Evolutionary conservation across 2,797 vertebrate species (phyloP), one percentile per base, ranked within the genome.

Genomic region (Lepidocolaptes lacrymiger): DNA sequence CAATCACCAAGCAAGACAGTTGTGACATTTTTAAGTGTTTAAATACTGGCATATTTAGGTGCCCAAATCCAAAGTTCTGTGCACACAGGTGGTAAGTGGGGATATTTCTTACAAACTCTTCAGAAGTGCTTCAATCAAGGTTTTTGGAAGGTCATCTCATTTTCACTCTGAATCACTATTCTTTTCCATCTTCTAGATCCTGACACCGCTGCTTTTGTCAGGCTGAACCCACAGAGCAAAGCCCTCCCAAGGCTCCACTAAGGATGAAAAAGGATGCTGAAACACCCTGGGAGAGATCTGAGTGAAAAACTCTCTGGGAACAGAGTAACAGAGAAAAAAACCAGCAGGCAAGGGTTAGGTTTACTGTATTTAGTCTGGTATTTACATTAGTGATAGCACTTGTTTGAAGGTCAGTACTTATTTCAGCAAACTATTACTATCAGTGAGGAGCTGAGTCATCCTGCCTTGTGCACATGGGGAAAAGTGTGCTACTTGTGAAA

Each of bases 1-100:
- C 0, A 0, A 13, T 32, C 14, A 11, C 20, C 4, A 6, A 74
- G 21, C 28, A 32, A 49, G 16, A 46, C 1, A 26, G 5, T 6
- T 55, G 30, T 59, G 85, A 7, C 46, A 14, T 17, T 26, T 34
- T 64, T 56, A 39, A 28, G 27, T 37, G 49, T 44, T 58, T 46
- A 78, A 63, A 74, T 52, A 44, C 41, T n/a, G 41, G 37, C 37
- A 21, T 41, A 28, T 41, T 39, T 30, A 39, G 37, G 37, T 10
- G 27, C 30, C 52, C 56, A 78, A 62, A 71, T 46, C 34, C 1
- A n/a, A 58, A 61, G 68, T 56, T 85, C 39, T 67, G 37, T 76
- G 46, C 22, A 55, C 46, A 46, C 9, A 61, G 39, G 10, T 39
- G 9, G 5, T 32, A 51, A 19, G 6, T 2, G 14, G 10, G 18